Conservation (phyloP, 2,888 invertebrate genomes). For the Synergus japonicus region DNA sequence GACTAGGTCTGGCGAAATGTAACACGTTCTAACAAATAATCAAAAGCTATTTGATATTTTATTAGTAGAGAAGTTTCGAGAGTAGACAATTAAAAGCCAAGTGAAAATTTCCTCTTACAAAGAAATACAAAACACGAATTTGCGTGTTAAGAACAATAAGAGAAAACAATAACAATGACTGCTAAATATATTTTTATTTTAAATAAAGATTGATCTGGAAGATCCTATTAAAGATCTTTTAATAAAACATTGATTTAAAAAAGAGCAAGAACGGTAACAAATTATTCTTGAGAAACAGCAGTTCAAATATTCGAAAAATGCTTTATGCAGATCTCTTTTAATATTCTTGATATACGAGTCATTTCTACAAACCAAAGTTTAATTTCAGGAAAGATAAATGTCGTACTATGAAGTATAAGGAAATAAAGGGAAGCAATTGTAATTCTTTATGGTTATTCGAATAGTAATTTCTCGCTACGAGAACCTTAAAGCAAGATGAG, state of each 20-base stretch:
- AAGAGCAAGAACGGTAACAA: too few species aligned
- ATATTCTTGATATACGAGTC: neutral
- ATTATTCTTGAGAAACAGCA: neutral
- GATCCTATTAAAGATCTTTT: too few species aligned
- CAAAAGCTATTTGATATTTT: neutral
- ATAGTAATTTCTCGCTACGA: constrained; percentile 44
- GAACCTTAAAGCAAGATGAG: constrained; percentile 14
- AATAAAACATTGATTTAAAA: too few species aligned
- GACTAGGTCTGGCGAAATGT: neutral
- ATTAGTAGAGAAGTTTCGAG: neutral
- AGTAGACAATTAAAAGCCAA: neutral
- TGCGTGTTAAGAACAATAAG: too few species aligned
- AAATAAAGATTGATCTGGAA: too few species aligned
- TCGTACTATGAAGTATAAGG: neutral
- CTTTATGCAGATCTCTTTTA: neutral
- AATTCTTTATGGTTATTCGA: constrained; percentile 40
- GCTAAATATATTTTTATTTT: too few species aligned
- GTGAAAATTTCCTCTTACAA: too few species aligned
- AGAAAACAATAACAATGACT: too few species aligned
- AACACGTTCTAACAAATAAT: constrained; percentile 5
- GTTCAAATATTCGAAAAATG: neutral
- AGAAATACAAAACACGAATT: neutral
- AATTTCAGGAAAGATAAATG: constrained; percentile 10
- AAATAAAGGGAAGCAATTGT: constrained; percentile 4
- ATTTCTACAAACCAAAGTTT: constrained; percentile 8